Conservation (phyloP, 2,797 vertebrate species). For the Hyperoplus lanceolatus region DNA sequence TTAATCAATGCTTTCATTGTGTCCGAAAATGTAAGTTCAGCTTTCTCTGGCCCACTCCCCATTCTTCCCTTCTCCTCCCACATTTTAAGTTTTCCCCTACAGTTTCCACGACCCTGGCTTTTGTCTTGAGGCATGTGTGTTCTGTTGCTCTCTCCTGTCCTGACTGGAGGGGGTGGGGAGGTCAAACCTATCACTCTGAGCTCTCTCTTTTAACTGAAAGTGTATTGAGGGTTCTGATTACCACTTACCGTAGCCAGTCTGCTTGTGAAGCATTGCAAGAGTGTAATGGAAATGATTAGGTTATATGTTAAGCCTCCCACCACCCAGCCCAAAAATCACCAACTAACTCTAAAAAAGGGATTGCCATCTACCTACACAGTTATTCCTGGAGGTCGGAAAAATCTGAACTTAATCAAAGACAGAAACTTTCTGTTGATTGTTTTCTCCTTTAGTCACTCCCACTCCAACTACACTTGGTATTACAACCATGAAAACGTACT, state of each 20-base stretch:
- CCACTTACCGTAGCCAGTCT: conserved; percentile 21
- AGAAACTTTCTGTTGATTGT: conserved; percentile 8
- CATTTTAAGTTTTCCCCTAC: conserved; percentile 17
- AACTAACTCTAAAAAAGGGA: conserved; percentile 6
- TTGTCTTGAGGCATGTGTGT: conserved; percentile 10
- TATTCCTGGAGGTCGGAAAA: conserved; percentile 17
- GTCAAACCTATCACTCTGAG: conserved; percentile 39
- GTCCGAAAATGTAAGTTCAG: conserved; percentile 23
- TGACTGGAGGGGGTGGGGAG: conserved; percentile 20
- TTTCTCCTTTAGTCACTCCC: conserved; percentile 12
- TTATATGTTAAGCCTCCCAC: conserved; percentile 37
- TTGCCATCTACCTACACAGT: conserved; percentile 37
- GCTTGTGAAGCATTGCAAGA: conserved; percentile 21
- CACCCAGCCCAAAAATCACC: neutral
- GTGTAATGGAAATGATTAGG: conserved; percentile 53
- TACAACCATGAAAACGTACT: conserved; percentile 5
- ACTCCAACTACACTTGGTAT: neutral
- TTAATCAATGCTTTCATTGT: conserved; percentile 38
- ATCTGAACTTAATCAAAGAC: conserved; percentile 14
- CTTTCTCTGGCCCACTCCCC: conserved; percentile 37
- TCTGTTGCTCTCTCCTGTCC: conserved; percentile 9
- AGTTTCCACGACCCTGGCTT: conserved; percentile 28
- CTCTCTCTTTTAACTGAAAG: conserved; percentile 30
- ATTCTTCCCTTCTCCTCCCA: conserved; percentile 39
- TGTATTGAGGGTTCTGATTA: conserved; percentile 43